Evolutionary conservation across 92 coral and sea anemone genomes (phyloP).

Genomic region (Zoanthus sociatus): DNA sequence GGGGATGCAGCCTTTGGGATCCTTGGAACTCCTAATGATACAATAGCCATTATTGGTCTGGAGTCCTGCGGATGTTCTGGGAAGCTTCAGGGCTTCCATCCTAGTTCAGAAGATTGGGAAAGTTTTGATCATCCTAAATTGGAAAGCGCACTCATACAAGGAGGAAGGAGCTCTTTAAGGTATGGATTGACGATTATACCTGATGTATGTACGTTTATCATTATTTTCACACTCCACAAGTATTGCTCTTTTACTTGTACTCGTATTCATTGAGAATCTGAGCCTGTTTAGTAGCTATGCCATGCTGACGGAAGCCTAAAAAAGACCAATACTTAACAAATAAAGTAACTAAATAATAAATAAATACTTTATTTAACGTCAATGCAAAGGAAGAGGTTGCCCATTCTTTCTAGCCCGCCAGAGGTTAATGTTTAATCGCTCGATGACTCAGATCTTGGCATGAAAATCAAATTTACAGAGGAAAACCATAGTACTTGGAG

Average conservation of each 20-base stretch:
- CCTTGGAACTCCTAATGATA: background rate
- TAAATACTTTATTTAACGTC: background rate
- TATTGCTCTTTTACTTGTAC: background rate
- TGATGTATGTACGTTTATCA: background rate
- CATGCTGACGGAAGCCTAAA: background rate
- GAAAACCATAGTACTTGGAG: no score
- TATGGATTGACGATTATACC: background rate
- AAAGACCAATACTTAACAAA: background rate
- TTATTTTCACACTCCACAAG: no score
- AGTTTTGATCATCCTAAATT: background rate
- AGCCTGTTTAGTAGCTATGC: background rate
- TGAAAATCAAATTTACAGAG: no score
- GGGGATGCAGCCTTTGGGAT: background rate
- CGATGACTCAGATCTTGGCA: no score
- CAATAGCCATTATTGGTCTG: slow-evolving; percentile 10
- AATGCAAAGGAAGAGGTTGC: no score
- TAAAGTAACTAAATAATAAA: background rate
- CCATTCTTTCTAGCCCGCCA: no score
- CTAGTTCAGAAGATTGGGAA: background rate
- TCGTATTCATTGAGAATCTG: background rate
- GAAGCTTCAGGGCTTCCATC: slow-evolving; percentile 9
- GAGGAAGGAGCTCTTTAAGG: slow-evolving; percentile 27
- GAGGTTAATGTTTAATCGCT: no score
- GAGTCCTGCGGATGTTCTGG: slow-evolving; percentile 24
- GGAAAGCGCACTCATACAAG: slow-evolving; percentile 7